A percentile compares a stretch with the other conserved stretches of the same genome.
These are phyloP conservation scores for Istiophorus platypterus DNA, from an alignment of 2,113 vertebrate genomes.

Conservation along the genomic window DNA sequence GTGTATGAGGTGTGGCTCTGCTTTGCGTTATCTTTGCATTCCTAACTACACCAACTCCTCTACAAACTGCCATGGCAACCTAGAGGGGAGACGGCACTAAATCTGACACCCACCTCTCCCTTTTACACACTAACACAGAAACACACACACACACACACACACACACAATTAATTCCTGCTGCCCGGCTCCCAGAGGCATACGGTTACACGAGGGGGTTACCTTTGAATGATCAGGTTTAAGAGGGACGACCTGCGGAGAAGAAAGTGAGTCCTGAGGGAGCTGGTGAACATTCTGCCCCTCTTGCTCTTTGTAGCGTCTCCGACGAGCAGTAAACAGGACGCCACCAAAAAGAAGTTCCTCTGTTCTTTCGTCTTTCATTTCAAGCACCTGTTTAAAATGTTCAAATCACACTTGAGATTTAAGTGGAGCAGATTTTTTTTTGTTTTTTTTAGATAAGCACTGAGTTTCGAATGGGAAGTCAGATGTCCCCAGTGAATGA, in stretches of 20 bases:
- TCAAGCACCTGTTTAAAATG: slow-evolving; percentile 62
- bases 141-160: slow-evolving; percentile 38
- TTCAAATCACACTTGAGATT: slow-evolving; percentile 56
- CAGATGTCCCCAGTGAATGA: slow-evolving; percentile 39
- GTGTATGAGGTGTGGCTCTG: slow-evolving; percentile 61
- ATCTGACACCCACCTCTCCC: slow-evolving; percentile 69
- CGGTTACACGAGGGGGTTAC: slow-evolving; percentile 70
- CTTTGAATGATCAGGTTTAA: slow-evolving; percentile 69
- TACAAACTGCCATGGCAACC: slow-evolving; percentile 74
- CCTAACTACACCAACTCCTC: slow-evolving; percentile 70
- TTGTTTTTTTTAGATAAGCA: slow-evolving; percentile 8
- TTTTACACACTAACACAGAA: slow-evolving; percentile 34
- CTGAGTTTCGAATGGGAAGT: slow-evolving; percentile 57
- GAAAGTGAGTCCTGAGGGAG: slow-evolving; percentile 70
- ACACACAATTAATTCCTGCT: slow-evolving; percentile 63
- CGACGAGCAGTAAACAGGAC: slow-evolving; percentile 64
- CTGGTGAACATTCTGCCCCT: slow-evolving; percentile 29
- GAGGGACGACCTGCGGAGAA: slow-evolving; percentile 70
- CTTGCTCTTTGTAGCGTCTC: slow-evolving; percentile 58
- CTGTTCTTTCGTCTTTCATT: slow-evolving; percentile 60
- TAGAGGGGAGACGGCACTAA: slow-evolving; percentile 57
- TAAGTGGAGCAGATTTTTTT: background rate
- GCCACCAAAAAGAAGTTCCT: slow-evolving; percentile 58
- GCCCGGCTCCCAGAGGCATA: slow-evolving; percentile 76
- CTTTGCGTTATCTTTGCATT: slow-evolving; percentile 78